phyloP scores from a whole-genome alignment of 2,888 invertebrate genomes.

The Sceliomorpha sp. region DNA sequence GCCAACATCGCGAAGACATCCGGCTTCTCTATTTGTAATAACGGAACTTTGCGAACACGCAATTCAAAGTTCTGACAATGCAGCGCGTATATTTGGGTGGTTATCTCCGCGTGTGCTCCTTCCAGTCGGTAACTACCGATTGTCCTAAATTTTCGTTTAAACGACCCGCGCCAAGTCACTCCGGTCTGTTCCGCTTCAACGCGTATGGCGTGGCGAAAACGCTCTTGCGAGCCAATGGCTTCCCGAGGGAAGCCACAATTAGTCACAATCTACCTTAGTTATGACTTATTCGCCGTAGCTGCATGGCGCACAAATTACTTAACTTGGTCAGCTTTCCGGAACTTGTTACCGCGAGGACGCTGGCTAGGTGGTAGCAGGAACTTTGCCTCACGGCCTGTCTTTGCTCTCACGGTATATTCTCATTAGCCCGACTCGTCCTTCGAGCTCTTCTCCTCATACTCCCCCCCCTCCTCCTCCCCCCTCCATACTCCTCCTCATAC shows the following conservation, averaged over 20 bases:
- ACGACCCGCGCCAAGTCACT: constrained; percentile 60
- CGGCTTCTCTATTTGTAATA: constrained; percentile 48
- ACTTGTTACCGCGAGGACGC: constrained; percentile 62
- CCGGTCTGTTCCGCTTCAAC: constrained; percentile 51
- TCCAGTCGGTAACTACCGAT: constrained; percentile 59
- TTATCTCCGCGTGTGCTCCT: constrained; percentile 18
- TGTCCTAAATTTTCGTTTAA: constrained; percentile 67
- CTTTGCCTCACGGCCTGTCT: constrained; percentile 63
- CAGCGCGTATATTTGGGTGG: constrained; percentile 33
- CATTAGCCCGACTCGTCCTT: constrained; percentile 62
- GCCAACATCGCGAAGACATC: constrained; percentile 52
- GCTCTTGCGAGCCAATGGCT: constrained; percentile 55
- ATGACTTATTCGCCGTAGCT: constrained; percentile 76
- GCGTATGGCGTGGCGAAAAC: constrained; percentile 49
- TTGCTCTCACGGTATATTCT: constrained; percentile 67
- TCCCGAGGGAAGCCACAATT: constrained; percentile 71
- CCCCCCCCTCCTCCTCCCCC: no score
- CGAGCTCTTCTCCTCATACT: constrained; percentile 23
- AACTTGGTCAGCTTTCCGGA: constrained; percentile 74
- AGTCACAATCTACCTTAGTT: constrained; percentile 79
- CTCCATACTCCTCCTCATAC: no score
- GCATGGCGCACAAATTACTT: constrained; percentile 75
- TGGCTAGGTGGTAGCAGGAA: constrained; percentile 52
- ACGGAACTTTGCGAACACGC: constrained; percentile 8
- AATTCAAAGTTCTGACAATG: constrained; percentile 15